Evolutionary conservation across 2,888 invertebrate species (phyloP).

Genomic region (Morpho helenor): DNA sequence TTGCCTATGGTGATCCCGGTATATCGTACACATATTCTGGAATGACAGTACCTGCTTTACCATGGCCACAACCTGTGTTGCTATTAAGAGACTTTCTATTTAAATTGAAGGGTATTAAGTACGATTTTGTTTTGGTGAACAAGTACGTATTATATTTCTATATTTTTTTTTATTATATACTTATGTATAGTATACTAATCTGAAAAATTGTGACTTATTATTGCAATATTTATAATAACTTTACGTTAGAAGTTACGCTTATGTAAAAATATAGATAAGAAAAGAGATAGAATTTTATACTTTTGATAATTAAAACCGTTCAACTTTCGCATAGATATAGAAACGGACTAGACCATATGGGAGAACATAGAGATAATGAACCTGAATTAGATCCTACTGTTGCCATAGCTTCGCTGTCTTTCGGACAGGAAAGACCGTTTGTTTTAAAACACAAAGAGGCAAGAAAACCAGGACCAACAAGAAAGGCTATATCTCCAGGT

Average conservation of each 20-base stretch:
- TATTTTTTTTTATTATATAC: neutral
- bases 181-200: neutral
- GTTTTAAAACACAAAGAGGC: conserved; percentile 81
- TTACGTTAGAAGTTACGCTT: too few species aligned
- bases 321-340: conserved; percentile 72
- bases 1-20: conserved; percentile 83
- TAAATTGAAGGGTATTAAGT: conserved; percentile 72
- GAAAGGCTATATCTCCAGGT: conserved; percentile 66
- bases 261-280: too few species aligned
- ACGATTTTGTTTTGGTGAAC: conserved; percentile 83
- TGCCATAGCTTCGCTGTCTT: conserved; percentile 84
- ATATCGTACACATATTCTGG: conserved; percentile 83
- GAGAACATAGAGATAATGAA: conserved; percentile 86
- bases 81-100: conserved; percentile 72
- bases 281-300: too few species aligned
- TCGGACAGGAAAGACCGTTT: conserved; percentile 83
- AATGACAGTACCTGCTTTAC: conserved; percentile 79
- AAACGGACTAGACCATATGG: conserved; percentile 84
- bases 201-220: neutral
- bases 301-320: too few species aligned
- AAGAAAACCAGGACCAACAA: conserved; percentile 65
- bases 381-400: conserved; percentile 79
- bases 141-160: conserved; percentile 63
- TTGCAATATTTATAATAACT: neutral
- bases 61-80: conserved; percentile 79